Conservation (phyloP, 2,888 invertebrate genomes). For the Trachelus troglodyta region DNA sequence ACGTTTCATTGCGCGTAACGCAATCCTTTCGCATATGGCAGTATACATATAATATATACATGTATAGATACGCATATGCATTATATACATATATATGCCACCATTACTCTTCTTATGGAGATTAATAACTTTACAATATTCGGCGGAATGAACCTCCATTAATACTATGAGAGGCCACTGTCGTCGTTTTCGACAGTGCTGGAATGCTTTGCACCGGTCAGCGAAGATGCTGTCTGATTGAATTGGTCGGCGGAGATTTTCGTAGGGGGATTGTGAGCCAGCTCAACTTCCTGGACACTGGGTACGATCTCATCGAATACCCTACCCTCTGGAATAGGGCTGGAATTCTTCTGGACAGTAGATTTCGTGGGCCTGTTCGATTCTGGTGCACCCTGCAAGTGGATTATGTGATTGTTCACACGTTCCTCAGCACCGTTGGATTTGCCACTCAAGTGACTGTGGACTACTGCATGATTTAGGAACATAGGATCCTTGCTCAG, state of each 20-base stretch:
- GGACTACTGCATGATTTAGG: constrained; percentile 50
- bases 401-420: constrained; percentile 47
- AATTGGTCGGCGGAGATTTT: constrained; percentile 46
- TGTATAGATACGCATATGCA: constrained; percentile 28
- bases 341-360: constrained; percentile 9
- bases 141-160: constrained; percentile 52
- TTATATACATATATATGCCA: constrained; percentile 11
- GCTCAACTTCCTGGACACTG: constrained; percentile 53
- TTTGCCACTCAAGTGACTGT: constrained; percentile 50
- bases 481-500: constrained; percentile 53
- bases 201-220: constrained; percentile 29
- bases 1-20: neutral
- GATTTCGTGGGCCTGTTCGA: constrained; percentile 39
- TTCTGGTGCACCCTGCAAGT: constrained; percentile 48
- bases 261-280: constrained; percentile 45
- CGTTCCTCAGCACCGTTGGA: constrained; percentile 42
- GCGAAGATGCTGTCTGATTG: constrained; percentile 38
- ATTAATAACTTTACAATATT: constrained; percentile 55
- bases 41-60: constrained; percentile 38
- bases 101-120: constrained; percentile 2
- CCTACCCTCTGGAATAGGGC: constrained; percentile 10
- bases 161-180: constrained; percentile 49
- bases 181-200: constrained; percentile 41
- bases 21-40: neutral
- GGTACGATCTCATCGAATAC: constrained; percentile 50